Evolutionary conservation across 2,888 invertebrate genomes (phyloP).

Genomic region (Drymonia ruficornis): DNA sequence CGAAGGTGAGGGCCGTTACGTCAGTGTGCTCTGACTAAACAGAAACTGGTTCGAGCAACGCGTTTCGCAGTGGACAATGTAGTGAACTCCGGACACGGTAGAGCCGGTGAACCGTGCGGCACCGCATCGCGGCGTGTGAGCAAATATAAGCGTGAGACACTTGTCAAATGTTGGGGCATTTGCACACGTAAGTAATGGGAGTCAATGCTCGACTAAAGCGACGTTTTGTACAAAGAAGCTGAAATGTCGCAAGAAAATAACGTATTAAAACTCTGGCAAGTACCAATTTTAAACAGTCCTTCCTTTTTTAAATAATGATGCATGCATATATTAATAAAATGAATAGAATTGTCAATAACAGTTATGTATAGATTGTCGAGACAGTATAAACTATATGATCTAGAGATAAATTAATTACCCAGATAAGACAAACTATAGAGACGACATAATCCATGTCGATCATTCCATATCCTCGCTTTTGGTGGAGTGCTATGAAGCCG

Average conservation of each 20-base stretch:
- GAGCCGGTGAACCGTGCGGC: constrained; percentile 60
- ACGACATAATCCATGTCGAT: no score
- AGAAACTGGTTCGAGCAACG: constrained; percentile 45
- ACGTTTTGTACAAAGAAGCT: no score
- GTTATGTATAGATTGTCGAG: no score
- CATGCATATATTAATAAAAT: no score
- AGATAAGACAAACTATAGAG: no score
- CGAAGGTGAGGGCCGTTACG: constrained; percentile 48
- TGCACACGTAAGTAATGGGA: constrained; percentile 31
- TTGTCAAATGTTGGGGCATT: constrained; percentile 46
- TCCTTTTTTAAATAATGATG: no score
- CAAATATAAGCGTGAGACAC: constrained; percentile 70
- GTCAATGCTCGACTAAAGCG: neutral
- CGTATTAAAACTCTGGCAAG: no score
- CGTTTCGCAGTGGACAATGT: constrained; percentile 63
- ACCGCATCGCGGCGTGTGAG: constrained; percentile 45
- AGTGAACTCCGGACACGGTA: constrained; percentile 59
- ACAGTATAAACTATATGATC: no score
- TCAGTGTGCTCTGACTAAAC: constrained; percentile 36
- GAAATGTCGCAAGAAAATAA: no score
- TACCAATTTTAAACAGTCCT: no score
- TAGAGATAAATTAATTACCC: no score
- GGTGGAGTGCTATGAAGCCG: constrained; percentile 41
- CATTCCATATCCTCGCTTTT: constrained; percentile 25
- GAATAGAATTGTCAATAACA: no score